Evolutionary conservation across 2,797 vertebrate genomes (phyloP).

Genomic region (Vireo griseus): DNA sequence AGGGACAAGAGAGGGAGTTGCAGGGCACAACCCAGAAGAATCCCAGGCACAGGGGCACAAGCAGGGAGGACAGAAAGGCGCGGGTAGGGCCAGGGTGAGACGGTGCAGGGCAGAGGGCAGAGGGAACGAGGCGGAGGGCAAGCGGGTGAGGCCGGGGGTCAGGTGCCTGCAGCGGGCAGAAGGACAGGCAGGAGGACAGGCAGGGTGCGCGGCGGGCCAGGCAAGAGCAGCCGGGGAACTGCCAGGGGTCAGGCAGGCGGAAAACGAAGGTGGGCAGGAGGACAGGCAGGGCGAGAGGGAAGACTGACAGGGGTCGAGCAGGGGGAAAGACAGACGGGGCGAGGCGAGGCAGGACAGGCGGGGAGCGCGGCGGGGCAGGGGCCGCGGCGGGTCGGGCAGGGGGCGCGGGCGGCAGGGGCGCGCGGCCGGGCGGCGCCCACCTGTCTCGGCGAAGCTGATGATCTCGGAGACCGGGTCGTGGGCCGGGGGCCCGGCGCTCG

Average conservation of each 20-base stretch:
- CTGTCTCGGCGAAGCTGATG: constrained; percentile 97
- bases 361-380: not conserved
- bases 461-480: constrained; percentile 93
- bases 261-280: not conserved
- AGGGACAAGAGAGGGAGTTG: not conserved
- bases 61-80: not conserved
- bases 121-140: not conserved
- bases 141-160: not conserved
- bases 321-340: not conserved
- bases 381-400: not conserved
- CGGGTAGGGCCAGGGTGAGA: not conserved
- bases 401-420: not conserved
- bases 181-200: not conserved
- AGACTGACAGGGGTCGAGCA: not conserved
- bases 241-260: not conserved
- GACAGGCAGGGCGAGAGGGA: not conserved
- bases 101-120: not conserved
- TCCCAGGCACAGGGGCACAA: not conserved
- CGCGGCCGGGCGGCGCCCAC: constrained; percentile 71
- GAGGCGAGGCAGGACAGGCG: not conserved
- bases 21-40: not conserved
- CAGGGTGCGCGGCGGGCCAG: not conserved
- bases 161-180: not conserved
- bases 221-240: not conserved
- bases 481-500: constrained; percentile 81